These are phyloP conservation scores for Microplitis manilae DNA, from an alignment of 2,888 invertebrate species.

Conservation along the genomic window DNA sequence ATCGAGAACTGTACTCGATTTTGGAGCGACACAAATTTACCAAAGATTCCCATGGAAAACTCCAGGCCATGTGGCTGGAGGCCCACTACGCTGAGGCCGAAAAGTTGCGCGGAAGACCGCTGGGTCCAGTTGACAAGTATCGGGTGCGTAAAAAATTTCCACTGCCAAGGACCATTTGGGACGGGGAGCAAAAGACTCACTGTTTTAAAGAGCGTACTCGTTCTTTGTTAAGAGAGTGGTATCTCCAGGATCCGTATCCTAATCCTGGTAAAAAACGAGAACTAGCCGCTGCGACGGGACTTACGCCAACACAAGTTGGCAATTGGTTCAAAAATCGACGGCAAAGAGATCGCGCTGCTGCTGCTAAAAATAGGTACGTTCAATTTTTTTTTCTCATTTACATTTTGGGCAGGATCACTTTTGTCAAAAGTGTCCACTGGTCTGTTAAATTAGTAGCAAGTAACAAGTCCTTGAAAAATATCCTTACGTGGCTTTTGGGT, in stretches of 20 bases:
- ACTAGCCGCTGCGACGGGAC: conserved; percentile 90
- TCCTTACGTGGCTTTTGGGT: no score
- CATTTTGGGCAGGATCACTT: background rate
- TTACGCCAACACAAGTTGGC: conserved; percentile 94
- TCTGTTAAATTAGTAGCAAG: no score
- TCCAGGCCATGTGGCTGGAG: conserved; percentile 94
- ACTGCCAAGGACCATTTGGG: conserved; percentile 93
- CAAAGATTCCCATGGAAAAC: conserved; percentile 89
- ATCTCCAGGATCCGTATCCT: conserved; percentile 97
- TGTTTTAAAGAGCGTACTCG: conserved; percentile 97
- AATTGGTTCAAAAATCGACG: conserved; percentile 95
- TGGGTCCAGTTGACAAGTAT: conserved; percentile 95
- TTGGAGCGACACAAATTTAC: conserved; percentile 92
- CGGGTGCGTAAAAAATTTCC: conserved; percentile 95
- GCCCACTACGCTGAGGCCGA: conserved; percentile 96
- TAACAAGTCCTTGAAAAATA: no score
- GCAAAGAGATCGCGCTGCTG: conserved; percentile 90
- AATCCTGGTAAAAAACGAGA: conserved; percentile 95
- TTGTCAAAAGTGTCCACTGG: no score
- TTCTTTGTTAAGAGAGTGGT: conserved; percentile 96
- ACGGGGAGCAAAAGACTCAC: conserved; percentile 96
- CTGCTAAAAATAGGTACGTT: conserved; percentile 95
- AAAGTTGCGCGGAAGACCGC: conserved; percentile 88
- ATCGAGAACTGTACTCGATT: conserved; percentile 90
- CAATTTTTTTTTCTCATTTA: background rate